These are phyloP conservation scores for Luperina testacea DNA, from an alignment of 2,888 invertebrate genomes.

Conservation along the genomic window DNA sequence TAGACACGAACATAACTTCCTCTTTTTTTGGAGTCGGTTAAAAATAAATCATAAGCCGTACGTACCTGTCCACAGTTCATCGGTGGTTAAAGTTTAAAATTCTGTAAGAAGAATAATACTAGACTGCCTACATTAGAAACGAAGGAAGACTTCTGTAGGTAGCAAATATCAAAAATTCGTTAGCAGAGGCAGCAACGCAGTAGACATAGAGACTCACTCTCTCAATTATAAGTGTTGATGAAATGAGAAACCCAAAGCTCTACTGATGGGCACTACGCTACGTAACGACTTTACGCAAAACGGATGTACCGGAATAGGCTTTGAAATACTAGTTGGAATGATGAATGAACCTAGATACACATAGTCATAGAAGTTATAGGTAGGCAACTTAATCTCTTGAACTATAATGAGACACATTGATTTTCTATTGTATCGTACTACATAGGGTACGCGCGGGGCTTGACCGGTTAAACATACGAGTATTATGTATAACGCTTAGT, in stretches of 20 bases:
- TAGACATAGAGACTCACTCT: background rate
- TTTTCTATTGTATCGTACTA: too few species aligned
- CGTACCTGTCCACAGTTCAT: too few species aligned
- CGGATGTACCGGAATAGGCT: constrained; percentile 17
- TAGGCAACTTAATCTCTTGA: background rate
- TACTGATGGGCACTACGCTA: constrained; percentile 7
- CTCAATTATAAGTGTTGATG: constrained; percentile 6
- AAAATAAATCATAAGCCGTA: background rate
- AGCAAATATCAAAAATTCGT: background rate
- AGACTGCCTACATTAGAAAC: background rate
- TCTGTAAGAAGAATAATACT: background rate
- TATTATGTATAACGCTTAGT: background rate
- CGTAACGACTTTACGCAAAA: constrained; percentile 28
- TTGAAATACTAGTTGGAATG: constrained; percentile 36
- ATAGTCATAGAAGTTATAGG: constrained; percentile 3
- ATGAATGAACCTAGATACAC: constrained; percentile 12
- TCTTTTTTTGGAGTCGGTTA: background rate
- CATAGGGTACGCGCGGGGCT: too few species aligned
- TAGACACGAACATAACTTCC: background rate
- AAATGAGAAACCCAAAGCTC: constrained; percentile 4
- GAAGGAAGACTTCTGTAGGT: background rate
- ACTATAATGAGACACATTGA: too few species aligned
- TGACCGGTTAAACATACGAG: background rate
- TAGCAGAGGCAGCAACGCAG: background rate
- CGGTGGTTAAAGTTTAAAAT: background rate